Conservation (phyloP, 1,140 invertebrate genomes). For the Chlorops oryzae region DNA sequence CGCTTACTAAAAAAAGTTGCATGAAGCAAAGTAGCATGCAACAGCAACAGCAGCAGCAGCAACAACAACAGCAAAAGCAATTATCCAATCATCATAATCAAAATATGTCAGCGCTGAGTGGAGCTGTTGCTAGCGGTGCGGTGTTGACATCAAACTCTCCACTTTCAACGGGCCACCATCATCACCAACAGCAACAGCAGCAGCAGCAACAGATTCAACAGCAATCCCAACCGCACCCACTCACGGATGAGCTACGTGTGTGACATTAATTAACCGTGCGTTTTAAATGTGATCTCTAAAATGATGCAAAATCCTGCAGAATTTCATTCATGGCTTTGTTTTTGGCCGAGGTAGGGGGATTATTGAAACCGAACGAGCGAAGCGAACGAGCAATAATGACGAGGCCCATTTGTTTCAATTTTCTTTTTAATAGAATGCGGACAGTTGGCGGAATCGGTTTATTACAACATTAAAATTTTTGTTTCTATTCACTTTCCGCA, state of each 20-base stretch:
- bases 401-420: no score
- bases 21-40: conserved; percentile 35
- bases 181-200: conserved; percentile 49
- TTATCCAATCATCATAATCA: conserved; percentile 47
- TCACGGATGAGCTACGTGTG: conserved; percentile 72
- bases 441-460: no score
- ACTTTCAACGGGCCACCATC: conserved; percentile 23
- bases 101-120: conserved; percentile 43
- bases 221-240: conserved; percentile 47
- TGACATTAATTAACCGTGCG: conserved; percentile 59
- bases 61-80: conserved; percentile 54
- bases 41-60: conserved; percentile 47
- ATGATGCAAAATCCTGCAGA: not conserved
- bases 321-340: no score
- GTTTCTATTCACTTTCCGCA: no score
- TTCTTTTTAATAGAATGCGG: no score
- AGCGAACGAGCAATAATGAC: no score
- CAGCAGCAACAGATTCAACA: conserved; percentile 43
- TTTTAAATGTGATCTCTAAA: conserved; percentile 47
- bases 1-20: conserved; percentile 59
- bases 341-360: no score
- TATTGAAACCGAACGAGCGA: no score
- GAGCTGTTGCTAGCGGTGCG: conserved; percentile 8
- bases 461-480: no score
- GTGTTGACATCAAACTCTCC: conserved; percentile 51